Conservation (phyloP, 2,888 invertebrate genomes). For the Acanthosepion lycidas region DNA sequence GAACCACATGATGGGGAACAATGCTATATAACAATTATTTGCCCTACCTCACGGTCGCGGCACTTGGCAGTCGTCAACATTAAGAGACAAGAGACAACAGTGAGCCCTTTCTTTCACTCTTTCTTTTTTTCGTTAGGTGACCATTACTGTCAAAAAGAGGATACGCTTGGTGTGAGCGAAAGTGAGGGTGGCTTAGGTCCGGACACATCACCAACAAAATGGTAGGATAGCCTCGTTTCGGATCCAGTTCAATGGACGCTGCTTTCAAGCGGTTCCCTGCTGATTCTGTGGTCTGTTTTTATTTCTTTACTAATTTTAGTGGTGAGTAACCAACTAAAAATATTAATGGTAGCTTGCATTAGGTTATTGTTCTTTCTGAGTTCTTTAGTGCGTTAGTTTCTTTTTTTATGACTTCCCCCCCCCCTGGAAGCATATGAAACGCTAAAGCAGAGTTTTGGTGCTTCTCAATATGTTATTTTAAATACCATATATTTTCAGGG, state of each 20-base stretch:
- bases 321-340: not conserved
- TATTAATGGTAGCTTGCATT: not conserved
- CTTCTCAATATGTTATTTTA: no score
- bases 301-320: not conserved
- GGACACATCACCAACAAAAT: not conserved
- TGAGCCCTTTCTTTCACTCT: not conserved
- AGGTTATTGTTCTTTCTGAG: not conserved
- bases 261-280: not conserved
- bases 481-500: no score
- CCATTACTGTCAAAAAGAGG: conserved; percentile 34
- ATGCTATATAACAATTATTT: not conserved
- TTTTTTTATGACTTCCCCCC: not conserved
- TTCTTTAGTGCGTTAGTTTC: not conserved
- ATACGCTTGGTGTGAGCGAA: not conserved
- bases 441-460: no score
- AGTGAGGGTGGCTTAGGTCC: not conserved
- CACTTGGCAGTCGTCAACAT: not conserved
- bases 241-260: not conserved
- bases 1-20: not conserved
- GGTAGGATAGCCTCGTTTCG: not conserved
- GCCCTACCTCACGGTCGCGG: not conserved
- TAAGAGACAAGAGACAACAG: not conserved
- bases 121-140: not conserved
- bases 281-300: not conserved
- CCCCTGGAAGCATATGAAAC: no score